phyloP scores from a whole-genome alignment of 2,888 invertebrate genomes.

The Zaprionus lineosus region DNA sequence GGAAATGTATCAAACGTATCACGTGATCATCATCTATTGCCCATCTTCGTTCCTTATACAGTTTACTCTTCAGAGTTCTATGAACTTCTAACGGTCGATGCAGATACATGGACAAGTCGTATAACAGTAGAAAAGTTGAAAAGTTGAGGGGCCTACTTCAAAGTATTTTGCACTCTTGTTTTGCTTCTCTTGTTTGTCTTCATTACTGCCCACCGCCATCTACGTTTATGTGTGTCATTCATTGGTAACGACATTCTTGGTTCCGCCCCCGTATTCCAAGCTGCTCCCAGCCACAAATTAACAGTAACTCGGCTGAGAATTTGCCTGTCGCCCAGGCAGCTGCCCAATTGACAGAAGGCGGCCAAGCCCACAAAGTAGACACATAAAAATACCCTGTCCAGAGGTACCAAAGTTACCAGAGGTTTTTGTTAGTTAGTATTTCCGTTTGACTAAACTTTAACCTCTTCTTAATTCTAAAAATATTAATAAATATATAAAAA shows the following conservation, averaged over 20 bases:
- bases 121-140: slow-evolving; percentile 28
- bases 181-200: slow-evolving; percentile 2
- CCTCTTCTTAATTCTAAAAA: no score
- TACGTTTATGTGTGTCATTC: no score
- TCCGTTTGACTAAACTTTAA: no score
- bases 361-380: slow-evolving; percentile 5
- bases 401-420: no score
- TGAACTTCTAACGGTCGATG: slow-evolving; percentile 28
- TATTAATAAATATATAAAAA: no score
- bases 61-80: slow-evolving; percentile 30
- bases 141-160: slow-evolving; percentile 31
- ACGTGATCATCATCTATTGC: slow-evolving; percentile 23
- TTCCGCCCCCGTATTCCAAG: slow-evolving; percentile 17
- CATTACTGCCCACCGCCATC: background rate
- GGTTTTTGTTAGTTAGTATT: no score
- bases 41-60: slow-evolving; percentile 19
- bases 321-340: slow-evolving; percentile 1
- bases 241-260: slow-evolving; percentile 1
- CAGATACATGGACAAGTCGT: no score
- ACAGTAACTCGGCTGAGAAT: background rate
- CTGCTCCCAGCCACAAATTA: background rate
- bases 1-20: no score
- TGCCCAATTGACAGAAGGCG: slow-evolving; percentile 10
- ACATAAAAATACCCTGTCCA: no score
- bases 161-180: slow-evolving; percentile 35